These are phyloP conservation scores for Eupithecia insigniata DNA, from an alignment of 2,888 invertebrate species.

Conservation along the genomic window DNA sequence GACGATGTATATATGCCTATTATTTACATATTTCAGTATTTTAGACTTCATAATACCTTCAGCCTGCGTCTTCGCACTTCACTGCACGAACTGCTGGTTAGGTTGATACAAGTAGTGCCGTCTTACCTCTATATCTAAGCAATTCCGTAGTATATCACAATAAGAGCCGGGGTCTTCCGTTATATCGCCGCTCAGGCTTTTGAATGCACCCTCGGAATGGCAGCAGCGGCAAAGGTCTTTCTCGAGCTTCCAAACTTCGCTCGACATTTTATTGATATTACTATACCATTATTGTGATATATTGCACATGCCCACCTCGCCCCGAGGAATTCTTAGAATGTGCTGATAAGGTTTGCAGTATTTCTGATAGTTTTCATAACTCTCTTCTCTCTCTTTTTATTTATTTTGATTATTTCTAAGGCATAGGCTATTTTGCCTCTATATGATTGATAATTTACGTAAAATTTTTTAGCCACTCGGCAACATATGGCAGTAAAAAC, in stretches of 20 bases:
- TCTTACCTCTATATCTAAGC: slow-evolving; percentile 65
- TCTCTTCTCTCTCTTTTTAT: no score
- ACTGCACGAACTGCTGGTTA: neutral
- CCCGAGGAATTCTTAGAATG: neutral
- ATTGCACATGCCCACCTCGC: neutral
- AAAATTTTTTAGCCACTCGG: neutral
- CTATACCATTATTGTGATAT: neutral
- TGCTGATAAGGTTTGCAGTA: neutral
- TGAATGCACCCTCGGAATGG: slow-evolving; percentile 66
- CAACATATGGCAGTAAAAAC: no score
- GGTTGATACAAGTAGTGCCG: neutral
- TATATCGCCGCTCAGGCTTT: slow-evolving; percentile 52
- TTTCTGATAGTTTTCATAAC: neutral
- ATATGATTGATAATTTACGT: neutral
- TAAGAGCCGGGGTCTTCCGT: slow-evolving; percentile 55
- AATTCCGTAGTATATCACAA: slow-evolving; percentile 62
- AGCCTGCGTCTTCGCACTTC: neutral
- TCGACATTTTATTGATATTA: slow-evolving; percentile 20
- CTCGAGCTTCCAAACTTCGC: slow-evolving; percentile 49
- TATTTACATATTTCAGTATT: neutral
- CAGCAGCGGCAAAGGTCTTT: slow-evolving; percentile 73
- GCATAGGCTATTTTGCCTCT: neutral
- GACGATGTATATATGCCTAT: neutral
- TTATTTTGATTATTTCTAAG: neutral
- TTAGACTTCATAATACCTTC: neutral